Percentiles rank a stretch among this genome's conserved stretches.
Evolutionary conservation across 2,888 invertebrate species (phyloP).

Genomic region (Anthophora plumipes): DNA sequence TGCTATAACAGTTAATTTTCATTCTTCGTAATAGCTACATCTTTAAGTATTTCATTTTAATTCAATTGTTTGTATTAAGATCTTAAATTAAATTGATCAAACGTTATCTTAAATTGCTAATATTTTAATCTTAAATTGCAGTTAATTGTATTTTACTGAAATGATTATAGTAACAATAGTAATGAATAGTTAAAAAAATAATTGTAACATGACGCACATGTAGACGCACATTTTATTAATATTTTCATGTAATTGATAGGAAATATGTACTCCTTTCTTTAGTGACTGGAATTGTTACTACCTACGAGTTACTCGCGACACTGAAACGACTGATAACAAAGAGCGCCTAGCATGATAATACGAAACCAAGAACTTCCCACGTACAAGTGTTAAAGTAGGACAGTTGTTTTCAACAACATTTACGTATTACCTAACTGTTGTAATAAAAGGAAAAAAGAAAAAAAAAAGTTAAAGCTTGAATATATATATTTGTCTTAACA

Average conservation of each 20-base stretch:
- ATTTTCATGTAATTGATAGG: slow-evolving; percentile 27
- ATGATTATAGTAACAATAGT: too few relatives aligned
- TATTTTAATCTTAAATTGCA: too few relatives aligned
- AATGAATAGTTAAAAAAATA: too few relatives aligned
- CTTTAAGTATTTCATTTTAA: background rate
- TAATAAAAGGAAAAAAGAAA: too few relatives aligned
- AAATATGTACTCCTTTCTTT: background rate
- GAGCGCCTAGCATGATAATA: slow-evolving; percentile 28
- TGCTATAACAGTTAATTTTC: too few relatives aligned
- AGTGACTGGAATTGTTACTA: slow-evolving; percentile 26
- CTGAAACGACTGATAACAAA: slow-evolving; percentile 38
- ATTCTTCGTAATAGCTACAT: too few relatives aligned
- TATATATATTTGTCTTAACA: too few relatives aligned
- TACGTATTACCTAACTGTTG: background rate
- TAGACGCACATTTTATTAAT: slow-evolving; percentile 18
- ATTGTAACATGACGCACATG: background rate
- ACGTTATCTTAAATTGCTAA: too few relatives aligned
- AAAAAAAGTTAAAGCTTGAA: too few relatives aligned
- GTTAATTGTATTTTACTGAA: background rate
- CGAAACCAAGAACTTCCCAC: slow-evolving; percentile 43
- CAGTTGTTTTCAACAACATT: slow-evolving; percentile 13
- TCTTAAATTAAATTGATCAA: background rate
- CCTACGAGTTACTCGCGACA: slow-evolving; percentile 44
- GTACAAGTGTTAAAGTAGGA: slow-evolving; percentile 27
- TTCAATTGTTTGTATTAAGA: background rate